phyloP scores from a whole-genome alignment of 2,113 vertebrate species.

The Thinocorus orbignyianus region DNA sequence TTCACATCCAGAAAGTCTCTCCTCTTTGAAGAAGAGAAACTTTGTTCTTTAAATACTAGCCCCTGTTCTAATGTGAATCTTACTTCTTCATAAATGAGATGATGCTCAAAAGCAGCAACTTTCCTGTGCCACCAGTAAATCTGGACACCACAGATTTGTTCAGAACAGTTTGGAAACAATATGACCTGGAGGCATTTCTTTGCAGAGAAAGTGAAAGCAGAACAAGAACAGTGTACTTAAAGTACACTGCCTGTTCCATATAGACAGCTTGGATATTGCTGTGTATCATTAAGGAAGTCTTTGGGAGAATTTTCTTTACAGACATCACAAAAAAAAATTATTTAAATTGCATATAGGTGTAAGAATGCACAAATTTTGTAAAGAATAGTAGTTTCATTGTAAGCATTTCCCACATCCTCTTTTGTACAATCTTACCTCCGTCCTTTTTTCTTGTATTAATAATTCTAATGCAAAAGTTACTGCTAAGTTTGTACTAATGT shows the following conservation, averaged over 20 bases:
- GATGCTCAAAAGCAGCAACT: neutral
- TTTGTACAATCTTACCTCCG: neutral
- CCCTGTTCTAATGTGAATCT: neutral
- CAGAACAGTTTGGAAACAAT: neutral
- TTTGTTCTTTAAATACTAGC: neutral
- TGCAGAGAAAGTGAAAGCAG: neutral
- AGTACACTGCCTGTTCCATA: neutral
- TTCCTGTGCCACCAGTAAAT: neutral
- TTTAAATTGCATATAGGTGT: neutral
- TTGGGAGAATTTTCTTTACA: neutral
- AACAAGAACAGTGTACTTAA: neutral
- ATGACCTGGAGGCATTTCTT: neutral
- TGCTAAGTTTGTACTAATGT: neutral
- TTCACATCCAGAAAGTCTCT: neutral
- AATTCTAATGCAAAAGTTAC: neutral
- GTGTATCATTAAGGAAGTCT: neutral
- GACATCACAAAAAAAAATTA: fast-evolving
- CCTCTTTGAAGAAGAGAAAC: neutral
- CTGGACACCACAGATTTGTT: neutral
- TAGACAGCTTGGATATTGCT: neutral
- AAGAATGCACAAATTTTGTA: neutral
- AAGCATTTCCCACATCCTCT: neutral
- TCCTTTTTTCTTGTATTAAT: neutral
- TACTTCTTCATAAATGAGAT: neutral
- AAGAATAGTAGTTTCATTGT: neutral